Evolutionary conservation across 2,113 vertebrate genomes (phyloP).

Genomic region (Hystrix cristata): DNA sequence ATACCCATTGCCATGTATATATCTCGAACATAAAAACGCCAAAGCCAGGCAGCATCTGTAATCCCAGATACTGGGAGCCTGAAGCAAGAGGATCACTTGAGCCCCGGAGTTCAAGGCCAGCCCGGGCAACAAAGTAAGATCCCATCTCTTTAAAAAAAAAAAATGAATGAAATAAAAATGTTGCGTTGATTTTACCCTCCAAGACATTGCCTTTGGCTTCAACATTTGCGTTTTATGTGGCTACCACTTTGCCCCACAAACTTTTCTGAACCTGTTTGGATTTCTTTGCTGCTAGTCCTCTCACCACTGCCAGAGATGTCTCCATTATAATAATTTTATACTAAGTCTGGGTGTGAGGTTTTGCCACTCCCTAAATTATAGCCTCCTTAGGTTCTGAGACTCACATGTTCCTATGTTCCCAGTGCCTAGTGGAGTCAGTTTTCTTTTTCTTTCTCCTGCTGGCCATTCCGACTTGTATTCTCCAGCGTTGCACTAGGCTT

Average conservation of each 20-base stretch:
- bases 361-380: not conserved
- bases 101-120: not conserved
- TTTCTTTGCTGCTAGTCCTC: not conserved
- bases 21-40: not conserved
- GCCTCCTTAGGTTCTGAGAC: not conserved
- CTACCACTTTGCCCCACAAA: not conserved
- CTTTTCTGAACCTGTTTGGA: not conserved
- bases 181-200: not conserved
- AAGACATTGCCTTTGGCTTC: not conserved
- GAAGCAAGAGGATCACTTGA: not conserved
- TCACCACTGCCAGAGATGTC: not conserved
- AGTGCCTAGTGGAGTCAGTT: not conserved
- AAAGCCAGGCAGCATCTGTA: not conserved
- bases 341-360: not conserved
- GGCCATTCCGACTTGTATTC: not conserved
- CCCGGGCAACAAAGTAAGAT: not conserved
- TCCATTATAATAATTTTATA: not conserved
- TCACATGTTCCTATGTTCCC: not conserved
- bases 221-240: not conserved
- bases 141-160: not conserved
- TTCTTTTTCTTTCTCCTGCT: not conserved
- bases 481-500: not conserved
- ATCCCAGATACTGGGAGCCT: too few species aligned
- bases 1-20: not conserved
- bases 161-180: not conserved